phyloP scores from a whole-genome alignment of 2,797 vertebrate species.

The Halcyon chelicuti region DNA sequence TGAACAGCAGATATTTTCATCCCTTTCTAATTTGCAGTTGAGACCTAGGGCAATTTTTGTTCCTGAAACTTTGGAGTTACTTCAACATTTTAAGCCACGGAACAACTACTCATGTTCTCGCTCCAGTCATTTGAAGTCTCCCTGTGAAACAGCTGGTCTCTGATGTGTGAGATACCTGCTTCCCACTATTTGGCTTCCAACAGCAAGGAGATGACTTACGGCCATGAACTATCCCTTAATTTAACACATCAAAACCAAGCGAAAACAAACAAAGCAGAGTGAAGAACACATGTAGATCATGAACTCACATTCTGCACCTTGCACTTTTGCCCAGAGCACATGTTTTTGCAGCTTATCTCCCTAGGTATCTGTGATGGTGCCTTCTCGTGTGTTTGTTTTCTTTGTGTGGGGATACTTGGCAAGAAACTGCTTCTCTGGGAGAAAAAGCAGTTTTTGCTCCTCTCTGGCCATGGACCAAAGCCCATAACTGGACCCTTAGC shows the following conservation, averaged over 20 bases:
- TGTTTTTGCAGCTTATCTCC: slow-evolving; percentile 64
- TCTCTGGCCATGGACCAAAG: slow-evolving; percentile 19
- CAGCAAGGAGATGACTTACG: slow-evolving; percentile 58
- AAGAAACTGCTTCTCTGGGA: slow-evolving; percentile 27
- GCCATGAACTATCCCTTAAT: slow-evolving; percentile 72
- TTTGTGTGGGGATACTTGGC: slow-evolving; percentile 63
- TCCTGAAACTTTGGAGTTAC: slow-evolving; percentile 5
- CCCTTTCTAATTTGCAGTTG: slow-evolving; percentile 29
- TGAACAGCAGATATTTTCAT: slow-evolving; percentile 19
- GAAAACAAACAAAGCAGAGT: slow-evolving; percentile 71
- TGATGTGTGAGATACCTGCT: slow-evolving; percentile 67
- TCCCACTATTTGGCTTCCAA: slow-evolving; percentile 66
- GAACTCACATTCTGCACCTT: slow-evolving; percentile 73
- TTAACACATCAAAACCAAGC: slow-evolving; percentile 57
- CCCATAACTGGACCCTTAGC: not conserved
- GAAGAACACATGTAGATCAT: slow-evolving; percentile 63
- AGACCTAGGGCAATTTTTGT: slow-evolving; percentile 32
- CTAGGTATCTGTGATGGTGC: slow-evolving; percentile 43
- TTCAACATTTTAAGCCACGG: not conserved
- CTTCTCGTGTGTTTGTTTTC: slow-evolving; percentile 57
- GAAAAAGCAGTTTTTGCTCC: slow-evolving; percentile 53
- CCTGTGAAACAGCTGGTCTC: slow-evolving; percentile 68
- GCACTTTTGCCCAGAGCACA: slow-evolving; percentile 62
- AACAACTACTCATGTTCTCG: not conserved
- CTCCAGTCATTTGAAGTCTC: slow-evolving; percentile 45